Base-by-base conservation (phyloP, 2,888 invertebrate species). In the Seira ritae region DNA sequence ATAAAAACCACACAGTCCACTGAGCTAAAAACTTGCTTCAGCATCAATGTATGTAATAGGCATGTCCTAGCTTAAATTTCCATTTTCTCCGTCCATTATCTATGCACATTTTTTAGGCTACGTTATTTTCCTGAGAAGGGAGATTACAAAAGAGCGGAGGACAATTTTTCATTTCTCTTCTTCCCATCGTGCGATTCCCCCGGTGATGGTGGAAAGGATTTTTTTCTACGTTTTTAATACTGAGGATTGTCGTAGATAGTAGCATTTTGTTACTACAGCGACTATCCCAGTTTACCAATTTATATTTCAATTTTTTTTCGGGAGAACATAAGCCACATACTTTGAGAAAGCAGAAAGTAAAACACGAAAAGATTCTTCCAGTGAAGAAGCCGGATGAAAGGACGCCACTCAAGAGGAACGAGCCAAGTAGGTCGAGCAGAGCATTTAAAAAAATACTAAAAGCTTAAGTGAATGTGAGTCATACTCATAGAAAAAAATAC, bases 1-100 rank as follows among this genome's bases (percentile, higher is more conserved):
- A 42, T 42, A 12, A 12, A 60, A 60, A 17, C 60, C 3, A 8
- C 60, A 60, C 60, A 60, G 15, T 60, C n/a, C n/a, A 60, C 60
- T 60, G 60, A 60, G 60, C 60, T 60, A 60, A 60, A 60, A 60
- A n/a, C 60, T 60, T 60, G 3, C 60, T 60, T 60, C n/a, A n/a
- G n/a, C n/a, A n/a, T n/a, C n/a, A n/a, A n/a, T n/a, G n/a, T n/a
- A n/a, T n/a, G n/a, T n/a, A n/a, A n/a, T n/a, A n/a, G n/a, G n/a
- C 60, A 8, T 6, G 4, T 60, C 10, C 60, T n/a, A 60, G 4
- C 42, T 8, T 42, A 42, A 4, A 42, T 4, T 42, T 12, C 60
- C n/a, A n/a, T 60, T n/a, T 60, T 17, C 60, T 60, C 17, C 60
- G 17, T 60, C n/a, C n/a, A 60, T 60, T 60, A 60, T 60, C 60